A percentile compares a stretch with the other conserved stretches of the same genome.
phyloP scores from a whole-genome alignment of 2,888 invertebrate genomes.

The Latrodectus hesperus region DNA sequence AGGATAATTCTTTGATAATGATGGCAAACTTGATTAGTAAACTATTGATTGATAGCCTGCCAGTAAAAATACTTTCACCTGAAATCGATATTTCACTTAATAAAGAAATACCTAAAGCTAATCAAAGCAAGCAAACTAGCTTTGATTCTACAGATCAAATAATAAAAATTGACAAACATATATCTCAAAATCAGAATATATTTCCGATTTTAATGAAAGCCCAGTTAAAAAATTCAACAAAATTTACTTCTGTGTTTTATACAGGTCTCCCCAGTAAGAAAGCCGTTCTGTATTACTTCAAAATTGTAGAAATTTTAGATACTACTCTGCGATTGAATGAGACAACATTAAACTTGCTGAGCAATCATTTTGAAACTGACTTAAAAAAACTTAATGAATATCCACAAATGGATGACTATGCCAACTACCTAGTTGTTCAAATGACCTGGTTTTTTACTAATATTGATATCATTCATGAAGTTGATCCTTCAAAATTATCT shows the following conservation, averaged over 20 bases:
- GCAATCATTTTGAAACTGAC: constrained; percentile 24
- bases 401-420: constrained; percentile 43
- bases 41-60: constrained; percentile 19
- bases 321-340: constrained; percentile 17
- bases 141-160: neutral
- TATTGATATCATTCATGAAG: constrained; percentile 39
- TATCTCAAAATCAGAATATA: constrained; percentile 20
- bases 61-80: constrained; percentile 16
- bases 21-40: constrained; percentile 14
- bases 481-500: constrained; percentile 20
- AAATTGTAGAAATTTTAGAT: constrained; percentile 34
- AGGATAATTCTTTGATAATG: neutral
- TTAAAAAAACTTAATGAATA: constrained; percentile 27
- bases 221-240: constrained; percentile 11
- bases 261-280: constrained; percentile 29
- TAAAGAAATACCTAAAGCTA: neutral
- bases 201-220: constrained; percentile 6
- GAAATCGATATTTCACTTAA: neutral
- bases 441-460: constrained; percentile 33
- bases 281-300: constrained; percentile 21
- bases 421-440: constrained; percentile 37
- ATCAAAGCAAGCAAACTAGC: neutral
- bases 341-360: constrained; percentile 3
- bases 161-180: neutral
- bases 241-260: constrained; percentile 38